phyloP scores from a whole-genome alignment of 2,113 vertebrate species.

The Diglossa brunneiventris region DNA sequence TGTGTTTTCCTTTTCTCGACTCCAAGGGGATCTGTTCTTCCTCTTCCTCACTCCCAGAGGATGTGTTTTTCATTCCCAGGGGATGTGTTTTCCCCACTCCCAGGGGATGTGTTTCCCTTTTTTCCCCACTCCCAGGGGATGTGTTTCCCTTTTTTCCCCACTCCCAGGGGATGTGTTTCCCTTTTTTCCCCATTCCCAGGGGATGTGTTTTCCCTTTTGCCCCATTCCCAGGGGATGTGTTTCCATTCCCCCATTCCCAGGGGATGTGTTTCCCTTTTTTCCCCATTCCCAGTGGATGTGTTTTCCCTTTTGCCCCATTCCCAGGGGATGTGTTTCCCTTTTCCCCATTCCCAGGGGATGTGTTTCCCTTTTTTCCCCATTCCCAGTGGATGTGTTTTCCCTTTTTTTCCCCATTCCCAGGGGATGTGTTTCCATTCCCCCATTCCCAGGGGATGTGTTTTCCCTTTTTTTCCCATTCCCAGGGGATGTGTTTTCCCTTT shows the following conservation, averaged over 20 bases:
- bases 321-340: not conserved
- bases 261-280: rapidly evolving
- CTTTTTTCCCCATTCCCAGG: not conserved
- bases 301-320: not conserved
- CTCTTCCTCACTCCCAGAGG: not conserved
- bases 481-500: rapidly evolving
- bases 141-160: rapidly evolving
- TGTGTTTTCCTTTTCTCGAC: rapidly evolving
- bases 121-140: not conserved
- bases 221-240: too few species aligned
- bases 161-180: not conserved
- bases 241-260: rapidly evolving
- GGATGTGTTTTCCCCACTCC: too few species aligned
- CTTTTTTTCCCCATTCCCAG: too few species aligned
- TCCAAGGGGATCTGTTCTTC: not conserved
- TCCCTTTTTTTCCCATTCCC: rapidly evolving
- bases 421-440: too few species aligned
- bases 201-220: too few species aligned
- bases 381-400: not conserved
- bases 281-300: too few species aligned
- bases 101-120: too few species aligned
- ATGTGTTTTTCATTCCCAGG: not conserved
- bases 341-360: rapidly evolving
- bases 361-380: not conserved
- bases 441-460: rapidly evolving